Evolutionary conservation across 2,797 vertebrate genomes (phyloP).

Genomic region (Dendrocincla tyrannina): DNA sequence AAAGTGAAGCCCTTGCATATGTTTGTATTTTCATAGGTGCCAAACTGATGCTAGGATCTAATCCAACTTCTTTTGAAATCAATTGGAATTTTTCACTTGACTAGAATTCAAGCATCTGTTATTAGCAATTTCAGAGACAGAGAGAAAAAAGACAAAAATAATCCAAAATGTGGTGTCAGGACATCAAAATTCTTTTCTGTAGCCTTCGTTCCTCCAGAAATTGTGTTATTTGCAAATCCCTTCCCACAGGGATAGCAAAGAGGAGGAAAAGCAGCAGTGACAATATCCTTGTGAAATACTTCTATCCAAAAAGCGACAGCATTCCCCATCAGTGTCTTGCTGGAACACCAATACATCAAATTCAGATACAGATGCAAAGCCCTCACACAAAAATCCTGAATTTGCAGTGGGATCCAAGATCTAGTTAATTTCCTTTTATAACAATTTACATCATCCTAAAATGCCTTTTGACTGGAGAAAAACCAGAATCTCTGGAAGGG

Average conservation of each 20-base stretch:
- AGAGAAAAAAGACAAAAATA: neutral
- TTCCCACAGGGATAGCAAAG: neutral
- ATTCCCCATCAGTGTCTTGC: rapidly evolving
- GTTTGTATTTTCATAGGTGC: constrained; percentile 54
- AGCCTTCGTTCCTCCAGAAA: neutral
- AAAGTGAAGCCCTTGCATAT: constrained; percentile 25
- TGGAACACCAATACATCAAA: neutral
- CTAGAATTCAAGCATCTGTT: constrained; percentile 59
- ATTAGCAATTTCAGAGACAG: constrained; percentile 32
- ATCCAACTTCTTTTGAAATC: constrained; percentile 58
- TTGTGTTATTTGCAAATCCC: neutral
- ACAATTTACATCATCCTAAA: neutral
- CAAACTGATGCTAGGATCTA: constrained; percentile 61
- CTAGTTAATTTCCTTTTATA: neutral
- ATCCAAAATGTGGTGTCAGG: neutral
- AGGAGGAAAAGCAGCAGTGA: neutral
- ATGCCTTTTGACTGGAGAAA: neutral
- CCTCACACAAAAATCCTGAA: neutral
- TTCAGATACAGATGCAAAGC: neutral
- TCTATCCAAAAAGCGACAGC: neutral
- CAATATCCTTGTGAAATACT: neutral
- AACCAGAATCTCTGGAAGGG: neutral
- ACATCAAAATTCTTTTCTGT: neutral
- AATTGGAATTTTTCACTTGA: constrained; percentile 62
- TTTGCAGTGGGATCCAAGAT: neutral